Evolutionary conservation across 37 sponge, comb jelly and placozoan genomes (phyloP).

Genomic region (Beroe ovata): DNA sequence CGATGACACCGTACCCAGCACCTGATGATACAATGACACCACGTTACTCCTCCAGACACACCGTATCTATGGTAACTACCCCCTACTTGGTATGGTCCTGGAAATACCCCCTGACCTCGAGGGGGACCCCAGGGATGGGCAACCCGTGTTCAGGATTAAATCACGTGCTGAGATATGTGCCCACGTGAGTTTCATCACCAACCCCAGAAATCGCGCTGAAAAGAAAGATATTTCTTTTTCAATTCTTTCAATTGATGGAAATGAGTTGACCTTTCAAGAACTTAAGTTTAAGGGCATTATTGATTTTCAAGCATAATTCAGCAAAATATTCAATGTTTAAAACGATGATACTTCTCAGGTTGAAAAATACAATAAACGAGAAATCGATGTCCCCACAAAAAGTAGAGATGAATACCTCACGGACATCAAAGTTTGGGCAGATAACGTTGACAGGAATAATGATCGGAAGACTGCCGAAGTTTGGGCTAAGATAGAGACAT

Average conservation of each 20-base stretch:
- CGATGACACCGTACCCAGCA: no score
- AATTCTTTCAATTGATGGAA: no score
- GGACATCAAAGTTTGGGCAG: slow-evolving; percentile 1
- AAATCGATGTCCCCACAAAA: no score
- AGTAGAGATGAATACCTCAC: neutral
- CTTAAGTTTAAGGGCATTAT: no score
- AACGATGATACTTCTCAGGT: no score
- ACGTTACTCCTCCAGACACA: slow-evolving; percentile 8
- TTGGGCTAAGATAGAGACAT: slow-evolving; percentile 21
- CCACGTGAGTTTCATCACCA: slow-evolving; percentile 28
- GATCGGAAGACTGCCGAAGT: neutral
- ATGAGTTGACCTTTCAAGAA: no score
- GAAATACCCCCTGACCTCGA: slow-evolving; percentile 30
- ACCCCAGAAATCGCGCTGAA: no score
- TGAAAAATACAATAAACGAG: no score
- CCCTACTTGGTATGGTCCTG: slow-evolving; percentile 3
- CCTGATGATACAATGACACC: no score
- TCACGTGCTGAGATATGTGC: neutral
- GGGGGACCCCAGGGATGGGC: neutral
- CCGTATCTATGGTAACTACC: slow-evolving; percentile 28
- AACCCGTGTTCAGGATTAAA: slow-evolving; percentile 35
- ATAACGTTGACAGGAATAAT: neutral
- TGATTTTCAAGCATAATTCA: no score
- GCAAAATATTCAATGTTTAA: no score
- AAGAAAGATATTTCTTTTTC: no score